Evolutionary conservation across 64 coral and sea anemone species (phyloP).

Genomic region (Montipora capricornis): DNA sequence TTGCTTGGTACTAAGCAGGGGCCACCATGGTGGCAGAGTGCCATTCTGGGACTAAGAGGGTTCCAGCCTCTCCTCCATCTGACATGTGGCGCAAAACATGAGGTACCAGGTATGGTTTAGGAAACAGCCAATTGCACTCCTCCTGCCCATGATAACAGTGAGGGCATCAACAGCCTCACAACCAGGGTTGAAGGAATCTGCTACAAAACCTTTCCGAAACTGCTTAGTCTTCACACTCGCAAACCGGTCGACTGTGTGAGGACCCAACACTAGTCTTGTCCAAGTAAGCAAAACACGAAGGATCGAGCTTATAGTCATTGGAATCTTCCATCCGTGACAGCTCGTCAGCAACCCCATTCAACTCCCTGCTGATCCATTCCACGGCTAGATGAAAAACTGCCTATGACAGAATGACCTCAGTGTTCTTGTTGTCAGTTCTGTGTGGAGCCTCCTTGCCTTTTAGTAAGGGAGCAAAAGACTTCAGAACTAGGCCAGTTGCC

Average conservation of each 20-base stretch:
- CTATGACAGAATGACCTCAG: not conserved
- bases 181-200: constrained; percentile 16
- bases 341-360: not conserved
- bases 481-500: constrained; percentile 5
- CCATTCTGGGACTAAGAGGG: constrained; percentile 48
- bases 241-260: constrained; percentile 28
- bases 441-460: not conserved
- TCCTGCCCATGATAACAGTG: not conserved
- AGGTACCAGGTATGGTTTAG: constrained; percentile 46
- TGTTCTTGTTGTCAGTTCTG: constrained; percentile 14
- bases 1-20: not conserved
- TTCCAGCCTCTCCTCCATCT: constrained; percentile 18
- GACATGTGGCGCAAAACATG: not conserved
- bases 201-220: not conserved
- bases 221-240: constrained; percentile 46
- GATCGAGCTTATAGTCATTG: not conserved
- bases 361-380: constrained; percentile 29
- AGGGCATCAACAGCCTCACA: constrained; percentile 47
- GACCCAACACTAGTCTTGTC: constrained; percentile 2
- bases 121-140: constrained; percentile 66
- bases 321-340: not conserved
- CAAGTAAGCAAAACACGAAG: not conserved
- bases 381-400: constrained; percentile 30
- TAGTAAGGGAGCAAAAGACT: constrained; percentile 10
- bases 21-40: constrained; percentile 39